phyloP scores from a whole-genome alignment of 2,797 vertebrate genomes.

The Crenuchus spilurus region DNA sequence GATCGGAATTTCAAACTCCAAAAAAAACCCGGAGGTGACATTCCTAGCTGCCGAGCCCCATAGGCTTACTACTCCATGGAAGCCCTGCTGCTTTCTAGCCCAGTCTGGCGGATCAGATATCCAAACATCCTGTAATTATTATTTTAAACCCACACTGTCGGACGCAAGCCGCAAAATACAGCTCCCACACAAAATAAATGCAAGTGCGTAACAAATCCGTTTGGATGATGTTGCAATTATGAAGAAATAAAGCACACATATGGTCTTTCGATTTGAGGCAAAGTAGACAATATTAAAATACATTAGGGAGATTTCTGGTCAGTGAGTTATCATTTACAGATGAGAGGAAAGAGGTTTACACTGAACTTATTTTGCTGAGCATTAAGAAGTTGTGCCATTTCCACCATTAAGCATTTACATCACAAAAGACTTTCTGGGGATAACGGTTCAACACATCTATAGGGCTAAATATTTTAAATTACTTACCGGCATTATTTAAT shows the following conservation, averaged over 20 bases:
- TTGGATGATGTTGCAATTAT: too few relatives aligned
- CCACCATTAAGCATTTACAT: too few relatives aligned
- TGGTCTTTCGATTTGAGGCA: neutral
- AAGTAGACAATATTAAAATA: neutral
- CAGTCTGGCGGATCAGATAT: constrained; percentile 23
- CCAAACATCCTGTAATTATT: constrained; percentile 28
- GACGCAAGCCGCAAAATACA: constrained; percentile 2
- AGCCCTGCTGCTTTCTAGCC: constrained; percentile 26
- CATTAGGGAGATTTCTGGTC: neutral
- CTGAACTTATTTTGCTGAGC: neutral
- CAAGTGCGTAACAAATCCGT: neutral
- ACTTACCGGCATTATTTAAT: too few relatives aligned
- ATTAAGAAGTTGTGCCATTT: neutral
- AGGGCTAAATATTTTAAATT: too few relatives aligned
- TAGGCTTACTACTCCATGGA: constrained; percentile 30
- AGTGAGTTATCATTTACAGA: neutral
- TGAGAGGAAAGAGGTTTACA: neutral
- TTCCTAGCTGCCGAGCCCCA: constrained; percentile 39
- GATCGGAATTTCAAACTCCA: constrained; percentile 63
- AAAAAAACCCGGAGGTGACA: constrained; percentile 61
- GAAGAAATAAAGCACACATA: neutral
- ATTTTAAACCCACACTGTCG: constrained; percentile 8
- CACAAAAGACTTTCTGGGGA: too few relatives aligned
- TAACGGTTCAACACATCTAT: too few relatives aligned
- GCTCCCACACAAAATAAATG: neutral